Base-by-base conservation (phyloP, 1,140 invertebrate genomes). In the Thalassaphorura encarpata region DNA sequence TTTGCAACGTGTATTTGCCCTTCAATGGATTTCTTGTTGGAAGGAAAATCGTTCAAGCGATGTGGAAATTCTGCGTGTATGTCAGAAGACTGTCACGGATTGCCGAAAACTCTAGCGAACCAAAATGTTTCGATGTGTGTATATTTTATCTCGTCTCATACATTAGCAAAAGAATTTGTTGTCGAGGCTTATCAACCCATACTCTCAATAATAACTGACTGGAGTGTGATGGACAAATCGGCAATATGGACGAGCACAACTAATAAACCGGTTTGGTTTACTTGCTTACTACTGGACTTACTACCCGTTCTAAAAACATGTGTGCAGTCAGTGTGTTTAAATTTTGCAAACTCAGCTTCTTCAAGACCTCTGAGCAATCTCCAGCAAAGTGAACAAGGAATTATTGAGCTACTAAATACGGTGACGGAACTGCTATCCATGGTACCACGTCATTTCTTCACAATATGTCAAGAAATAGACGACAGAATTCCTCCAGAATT, bases 381-480 rank as follows among this genome's bases (percentile, higher is more conserved):
- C 40, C 2, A n/a, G 16, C 18, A 31, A 3, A 11, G 2, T 19
- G 16, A 54, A 4, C 54, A 62, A 52, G 50, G 43, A 29, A 58
- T 62, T 18, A 56, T 56, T 21, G 57, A 65, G 18, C 50, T 65
- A 21, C 54, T 65, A 0, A 65, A 60, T 46, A 58, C 45, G 16
- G 3, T 62, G 26, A 60, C 63, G 5, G 63, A 65, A 21, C 55
- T 57, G 8, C 28, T 62, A 28, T 60, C 57, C 4, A 58, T 65
- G 2, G 52, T 65, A n/a, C 63, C 63, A 19, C 41, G 60, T 26
- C 60, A 60, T 26, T 65, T 65, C 42, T 65, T 65, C 33, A 23
- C 60, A 16, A 55, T 65, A 23, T 62, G 60, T 58, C 60, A 65
- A 60, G 63, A 65, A 48, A 65, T 65, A 54, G 63, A 65, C 51